Conservation (phyloP, 2,797 vertebrate genomes). For the Babyrousa celebensis region DNA sequence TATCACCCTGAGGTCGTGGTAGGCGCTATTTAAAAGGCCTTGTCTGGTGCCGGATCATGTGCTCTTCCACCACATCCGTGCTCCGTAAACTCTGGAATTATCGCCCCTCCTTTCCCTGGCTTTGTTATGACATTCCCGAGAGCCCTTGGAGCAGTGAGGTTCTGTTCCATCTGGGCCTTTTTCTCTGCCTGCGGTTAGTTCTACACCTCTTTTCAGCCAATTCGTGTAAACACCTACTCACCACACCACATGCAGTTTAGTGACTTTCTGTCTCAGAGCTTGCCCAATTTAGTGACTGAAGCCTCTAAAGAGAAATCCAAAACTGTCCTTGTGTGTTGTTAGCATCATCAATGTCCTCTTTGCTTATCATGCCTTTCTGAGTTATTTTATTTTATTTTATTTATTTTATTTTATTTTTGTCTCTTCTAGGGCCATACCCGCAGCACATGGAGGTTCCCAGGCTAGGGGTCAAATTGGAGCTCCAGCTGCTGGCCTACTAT, state of each 20-base stretch:
- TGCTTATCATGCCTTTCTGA: background rate
- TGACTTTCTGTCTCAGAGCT: background rate
- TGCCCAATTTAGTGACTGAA: background rate
- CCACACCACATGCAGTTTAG: too few relatives aligned
- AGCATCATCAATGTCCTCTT: background rate
- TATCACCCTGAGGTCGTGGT: background rate
- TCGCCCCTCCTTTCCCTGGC: background rate
- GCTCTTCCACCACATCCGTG: background rate
- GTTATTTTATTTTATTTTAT: background rate
- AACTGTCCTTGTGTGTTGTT: background rate
- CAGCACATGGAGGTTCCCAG: too few relatives aligned
- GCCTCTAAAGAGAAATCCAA: background rate
- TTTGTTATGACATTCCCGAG: background rate
- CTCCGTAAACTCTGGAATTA: background rate
- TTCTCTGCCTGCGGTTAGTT: background rate
- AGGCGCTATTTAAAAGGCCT: fast-evolving
- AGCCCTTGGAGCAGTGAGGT: fast-evolving
- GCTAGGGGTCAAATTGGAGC: too few relatives aligned
- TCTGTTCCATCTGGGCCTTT: background rate
- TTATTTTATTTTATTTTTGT: too few relatives aligned
- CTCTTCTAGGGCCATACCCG: too few relatives aligned
- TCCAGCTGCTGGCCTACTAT: too few relatives aligned
- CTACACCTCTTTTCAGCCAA: background rate
- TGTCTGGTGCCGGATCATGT: background rate
- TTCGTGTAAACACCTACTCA: background rate